Evolutionary conservation across 2,888 invertebrate genomes (phyloP).

Genomic region (Ceramica pisi): DNA sequence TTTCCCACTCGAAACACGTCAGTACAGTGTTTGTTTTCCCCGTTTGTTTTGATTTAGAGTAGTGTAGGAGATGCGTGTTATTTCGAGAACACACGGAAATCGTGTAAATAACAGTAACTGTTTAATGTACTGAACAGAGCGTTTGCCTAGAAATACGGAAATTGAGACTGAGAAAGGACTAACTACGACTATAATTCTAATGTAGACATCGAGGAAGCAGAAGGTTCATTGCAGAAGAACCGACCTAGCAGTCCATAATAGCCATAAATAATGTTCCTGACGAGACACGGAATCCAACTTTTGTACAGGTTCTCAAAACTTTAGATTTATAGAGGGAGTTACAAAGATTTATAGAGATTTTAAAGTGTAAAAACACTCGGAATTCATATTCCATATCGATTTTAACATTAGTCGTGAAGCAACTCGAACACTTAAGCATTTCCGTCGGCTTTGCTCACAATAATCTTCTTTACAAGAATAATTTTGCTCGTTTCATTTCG

Average conservation of each 20-base stretch:
- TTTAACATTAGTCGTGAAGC: slow-evolving; percentile 59
- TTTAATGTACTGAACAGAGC: slow-evolving; percentile 13
- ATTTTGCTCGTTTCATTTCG: slow-evolving; percentile 82
- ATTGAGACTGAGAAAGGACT: background rate
- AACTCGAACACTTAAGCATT: slow-evolving; percentile 65
- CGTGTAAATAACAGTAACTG: slow-evolving; percentile 30
- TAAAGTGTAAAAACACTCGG: slow-evolving; percentile 38
- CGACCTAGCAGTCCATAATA: background rate
- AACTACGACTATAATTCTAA: too few species aligned
- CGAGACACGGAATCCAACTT: slow-evolving; percentile 44
- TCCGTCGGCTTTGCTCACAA: slow-evolving; percentile 73
- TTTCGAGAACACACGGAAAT: slow-evolving; percentile 13
- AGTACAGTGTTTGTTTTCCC: slow-evolving; percentile 51
- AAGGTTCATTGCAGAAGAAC: slow-evolving; percentile 1
- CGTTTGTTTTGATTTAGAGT: slow-evolving; percentile 54
- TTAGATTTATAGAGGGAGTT: slow-evolving; percentile 42
- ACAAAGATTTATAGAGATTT: slow-evolving; percentile 48
- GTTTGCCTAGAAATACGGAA: background rate
- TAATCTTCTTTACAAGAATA: slow-evolving; percentile 81
- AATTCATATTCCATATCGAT: slow-evolving; percentile 51
- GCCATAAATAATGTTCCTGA: slow-evolving; percentile 41
- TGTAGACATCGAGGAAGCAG: background rate
- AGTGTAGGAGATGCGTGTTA: slow-evolving; percentile 25
- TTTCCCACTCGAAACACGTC: slow-evolving; percentile 56
- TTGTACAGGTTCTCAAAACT: slow-evolving; percentile 32